Conservation (phyloP, 2,113 vertebrate genomes). For the Paramormyrops kingsleyae region DNA sequence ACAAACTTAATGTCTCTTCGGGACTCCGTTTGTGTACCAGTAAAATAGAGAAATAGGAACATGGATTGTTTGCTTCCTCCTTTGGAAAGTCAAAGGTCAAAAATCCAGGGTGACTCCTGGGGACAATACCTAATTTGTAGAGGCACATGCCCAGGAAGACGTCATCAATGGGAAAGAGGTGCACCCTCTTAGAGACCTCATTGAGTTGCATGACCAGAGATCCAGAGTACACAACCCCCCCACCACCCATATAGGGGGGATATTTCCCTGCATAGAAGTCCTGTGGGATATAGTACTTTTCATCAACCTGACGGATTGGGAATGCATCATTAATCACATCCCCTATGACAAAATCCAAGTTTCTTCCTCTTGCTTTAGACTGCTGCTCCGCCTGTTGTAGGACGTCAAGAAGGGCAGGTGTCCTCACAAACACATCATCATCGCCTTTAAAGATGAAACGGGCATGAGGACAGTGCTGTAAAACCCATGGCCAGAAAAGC, state of each 20-base stretch:
- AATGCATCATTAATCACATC: constrained; percentile 39
- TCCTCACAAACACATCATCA: constrained; percentile 64
- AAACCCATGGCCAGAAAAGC: constrained; percentile 64
- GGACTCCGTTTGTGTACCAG: constrained; percentile 59
- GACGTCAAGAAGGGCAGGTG: constrained; percentile 43
- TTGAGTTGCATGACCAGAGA: constrained; percentile 46
- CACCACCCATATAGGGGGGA: constrained; percentile 56
- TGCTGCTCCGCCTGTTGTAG: constrained; percentile 36
- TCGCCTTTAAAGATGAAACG: constrained; percentile 63
- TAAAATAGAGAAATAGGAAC: constrained; percentile 50
- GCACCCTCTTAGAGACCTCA: constrained; percentile 43
- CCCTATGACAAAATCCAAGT: constrained; percentile 53
- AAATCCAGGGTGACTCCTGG: constrained; percentile 52
- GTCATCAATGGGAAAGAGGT: constrained; percentile 65
- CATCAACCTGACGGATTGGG: constrained; percentile 30
- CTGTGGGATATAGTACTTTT: constrained; percentile 61
- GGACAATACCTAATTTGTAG: constrained; percentile 40
- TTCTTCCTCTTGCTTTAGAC: neutral
- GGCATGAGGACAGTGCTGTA: constrained; percentile 28
- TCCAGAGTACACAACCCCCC: constrained; percentile 61
- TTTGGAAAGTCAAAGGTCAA: constrained; percentile 53
- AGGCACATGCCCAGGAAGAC: constrained; percentile 69
- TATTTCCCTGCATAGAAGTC: constrained; percentile 59
- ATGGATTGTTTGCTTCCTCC: constrained; percentile 27
- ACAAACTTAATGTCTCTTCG: constrained; percentile 39